Evolutionary conservation across 2,888 invertebrate genomes (phyloP).

Genomic region (Doris montereyensis): DNA sequence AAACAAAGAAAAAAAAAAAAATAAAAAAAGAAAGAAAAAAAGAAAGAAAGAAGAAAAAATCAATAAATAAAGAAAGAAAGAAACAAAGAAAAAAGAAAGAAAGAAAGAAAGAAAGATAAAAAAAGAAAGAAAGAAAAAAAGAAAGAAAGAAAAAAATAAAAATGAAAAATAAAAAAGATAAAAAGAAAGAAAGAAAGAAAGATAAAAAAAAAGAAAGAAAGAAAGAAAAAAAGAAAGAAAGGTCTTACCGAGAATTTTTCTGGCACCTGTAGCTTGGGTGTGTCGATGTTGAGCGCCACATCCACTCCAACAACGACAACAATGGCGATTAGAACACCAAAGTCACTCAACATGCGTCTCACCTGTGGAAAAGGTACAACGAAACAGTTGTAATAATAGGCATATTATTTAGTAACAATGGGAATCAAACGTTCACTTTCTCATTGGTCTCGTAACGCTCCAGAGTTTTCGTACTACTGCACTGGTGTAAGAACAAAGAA

Average conservation of each 20-base stretch:
- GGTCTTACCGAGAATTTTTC: constrained; percentile 59
- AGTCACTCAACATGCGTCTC: constrained; percentile 92
- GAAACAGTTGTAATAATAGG: too few relatives aligned
- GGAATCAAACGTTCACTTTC: too few relatives aligned
- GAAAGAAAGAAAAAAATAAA: background rate
- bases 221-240: background rate
- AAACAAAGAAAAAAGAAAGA: too few relatives aligned
- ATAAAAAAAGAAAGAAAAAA: background rate
- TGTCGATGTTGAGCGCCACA: constrained; percentile 85
- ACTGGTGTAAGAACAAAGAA: background rate
- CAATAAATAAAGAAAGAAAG: background rate
- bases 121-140: background rate
- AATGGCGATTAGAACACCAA: constrained; percentile 97
- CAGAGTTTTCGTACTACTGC: too few relatives aligned
- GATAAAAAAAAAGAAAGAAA: background rate
- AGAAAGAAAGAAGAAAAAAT: background rate
- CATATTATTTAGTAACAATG: too few relatives aligned
- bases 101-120: background rate
- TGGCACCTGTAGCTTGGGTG: constrained; percentile 93
- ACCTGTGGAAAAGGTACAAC: constrained; percentile 79
- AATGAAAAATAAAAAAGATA: background rate
- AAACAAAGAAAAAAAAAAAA: background rate
- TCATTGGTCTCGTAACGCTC: too few relatives aligned
- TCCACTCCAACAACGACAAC: constrained; percentile 91
- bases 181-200: background rate